Evolutionary conservation across 2,888 invertebrate genomes (phyloP).

Genomic region (Ochlodes sylvanus): DNA sequence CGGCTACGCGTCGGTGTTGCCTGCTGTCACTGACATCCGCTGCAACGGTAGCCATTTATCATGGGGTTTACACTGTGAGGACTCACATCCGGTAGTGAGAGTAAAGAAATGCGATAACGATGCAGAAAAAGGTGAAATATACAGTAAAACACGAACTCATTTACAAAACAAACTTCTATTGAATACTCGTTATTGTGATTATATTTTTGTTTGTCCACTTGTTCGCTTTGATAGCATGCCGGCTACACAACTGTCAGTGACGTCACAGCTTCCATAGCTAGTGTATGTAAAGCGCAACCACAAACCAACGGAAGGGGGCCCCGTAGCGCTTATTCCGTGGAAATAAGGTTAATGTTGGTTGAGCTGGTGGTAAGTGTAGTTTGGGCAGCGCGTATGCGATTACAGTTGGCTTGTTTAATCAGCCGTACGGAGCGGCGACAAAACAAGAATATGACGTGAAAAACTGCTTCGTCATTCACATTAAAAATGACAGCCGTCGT

Average conservation of each 20-base stretch:
- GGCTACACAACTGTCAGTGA: slow-evolving; percentile 26
- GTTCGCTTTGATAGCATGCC: slow-evolving; percentile 32
- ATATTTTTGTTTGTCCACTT: slow-evolving; percentile 34
- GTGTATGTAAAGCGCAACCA: slow-evolving; percentile 23
- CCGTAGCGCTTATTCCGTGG: background rate
- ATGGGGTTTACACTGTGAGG: too few relatives aligned
- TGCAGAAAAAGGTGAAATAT: background rate
- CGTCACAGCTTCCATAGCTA: slow-evolving; percentile 29
- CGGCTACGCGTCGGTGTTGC: too few relatives aligned
- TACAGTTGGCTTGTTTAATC: slow-evolving; percentile 41
- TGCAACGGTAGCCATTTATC: too few relatives aligned
- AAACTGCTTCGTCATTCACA: slow-evolving; percentile 33
- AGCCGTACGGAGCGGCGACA: slow-evolving; percentile 28
- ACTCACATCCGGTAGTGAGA: too few relatives aligned
- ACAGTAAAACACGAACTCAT: slow-evolving; percentile 23
- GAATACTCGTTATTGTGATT: slow-evolving; percentile 27
- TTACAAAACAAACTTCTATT: slow-evolving; percentile 18
- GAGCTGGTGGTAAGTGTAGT: background rate
- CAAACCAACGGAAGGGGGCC: background rate
- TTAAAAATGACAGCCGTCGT: slow-evolving; percentile 28
- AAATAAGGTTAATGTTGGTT: background rate
- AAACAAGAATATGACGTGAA: slow-evolving; percentile 32
- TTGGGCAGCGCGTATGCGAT: slow-evolving; percentile 36
- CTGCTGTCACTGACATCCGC: too few relatives aligned
- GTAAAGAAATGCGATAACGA: background rate